phyloP scores from a whole-genome alignment of 2,113 vertebrate species.

The Urocolius indicus region DNA sequence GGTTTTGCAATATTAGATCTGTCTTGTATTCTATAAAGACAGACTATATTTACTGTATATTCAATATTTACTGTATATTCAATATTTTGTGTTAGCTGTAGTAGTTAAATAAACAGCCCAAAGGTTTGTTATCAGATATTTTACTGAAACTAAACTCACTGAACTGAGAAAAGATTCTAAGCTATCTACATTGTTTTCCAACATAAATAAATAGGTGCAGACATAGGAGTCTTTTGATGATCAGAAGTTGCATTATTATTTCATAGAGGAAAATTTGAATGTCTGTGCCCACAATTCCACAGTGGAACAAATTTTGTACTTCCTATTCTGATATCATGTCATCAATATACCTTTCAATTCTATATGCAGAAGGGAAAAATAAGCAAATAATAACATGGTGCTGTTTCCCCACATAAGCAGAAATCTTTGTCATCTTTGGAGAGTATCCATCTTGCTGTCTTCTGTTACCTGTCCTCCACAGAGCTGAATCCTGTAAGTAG shows the following conservation, averaged over 20 bases:
- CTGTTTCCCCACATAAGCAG: background rate
- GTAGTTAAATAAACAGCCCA: background rate
- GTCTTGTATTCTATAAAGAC: background rate
- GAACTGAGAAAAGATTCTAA: background rate
- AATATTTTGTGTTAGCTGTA: background rate
- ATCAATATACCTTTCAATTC: background rate
- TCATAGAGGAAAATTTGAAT: background rate
- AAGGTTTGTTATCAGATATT: background rate
- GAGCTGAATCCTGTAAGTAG: background rate
- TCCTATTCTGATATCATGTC: background rate
- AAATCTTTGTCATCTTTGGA: background rate
- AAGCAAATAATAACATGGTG: background rate
- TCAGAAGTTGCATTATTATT: background rate
- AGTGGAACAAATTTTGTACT: background rate
- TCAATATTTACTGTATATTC: background rate
- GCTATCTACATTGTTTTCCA: background rate
- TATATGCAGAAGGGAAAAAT: background rate
- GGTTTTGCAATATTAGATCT: background rate
- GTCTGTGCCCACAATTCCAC: background rate
- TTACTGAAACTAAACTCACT: background rate
- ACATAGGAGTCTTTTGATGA: background rate
- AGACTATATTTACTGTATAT: background rate
- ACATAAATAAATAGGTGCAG: background rate
- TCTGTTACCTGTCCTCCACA: background rate
- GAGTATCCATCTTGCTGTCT: background rate